Base-by-base conservation (phyloP, 2,888 invertebrate genomes). In the Halictus quadricinctus region DNA sequence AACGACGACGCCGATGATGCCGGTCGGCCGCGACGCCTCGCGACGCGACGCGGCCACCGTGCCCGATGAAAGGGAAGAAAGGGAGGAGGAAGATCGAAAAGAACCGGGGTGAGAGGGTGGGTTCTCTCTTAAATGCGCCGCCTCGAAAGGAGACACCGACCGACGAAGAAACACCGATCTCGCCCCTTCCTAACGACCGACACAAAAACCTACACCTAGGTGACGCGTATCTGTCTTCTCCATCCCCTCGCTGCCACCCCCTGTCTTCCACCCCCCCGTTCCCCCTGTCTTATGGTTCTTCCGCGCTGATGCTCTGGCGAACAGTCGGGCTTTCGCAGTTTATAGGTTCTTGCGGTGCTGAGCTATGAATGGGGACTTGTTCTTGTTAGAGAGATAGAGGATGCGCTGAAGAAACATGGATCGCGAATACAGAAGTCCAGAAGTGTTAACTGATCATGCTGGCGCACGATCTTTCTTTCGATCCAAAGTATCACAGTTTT, bases 61-160 rank as follows among this genome's bases (percentile, higher is more conserved):
- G 80, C 88, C 85, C 88, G 90, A 90, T 92, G 92, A 93, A 92
- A 92, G 89, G 88, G 83, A 88, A 89, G 86, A 90, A 90, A 90
- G 85, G 86, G 81, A 89, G 85, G 90, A 89, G 90, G 89, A 54
- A 54, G 89, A 90, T 90, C 90, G 91, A 86, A 85, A 91, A 87
- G 89, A 91, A 90, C 83, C 88, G 66, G 25, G 73, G 76, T 72
- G 83, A 48, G 82, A 88, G 18, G 90, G 89, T 89, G 92, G 88
- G 87, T 88, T 90, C 92, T 86, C 92, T 92, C 54, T 54, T 91
- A 91, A 92, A 91, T 87, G 89, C 89, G 83, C 81, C 83, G 85
- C 84, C 88, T 87, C 85, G 83, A 73, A 76, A 13, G 60, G 82
- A 79, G 79, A 69, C 43, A 70, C 76, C 72, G 72, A 72, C 41